Base-by-base conservation (phyloP, 2,888 invertebrate genomes). In the Patella caerulea region DNA sequence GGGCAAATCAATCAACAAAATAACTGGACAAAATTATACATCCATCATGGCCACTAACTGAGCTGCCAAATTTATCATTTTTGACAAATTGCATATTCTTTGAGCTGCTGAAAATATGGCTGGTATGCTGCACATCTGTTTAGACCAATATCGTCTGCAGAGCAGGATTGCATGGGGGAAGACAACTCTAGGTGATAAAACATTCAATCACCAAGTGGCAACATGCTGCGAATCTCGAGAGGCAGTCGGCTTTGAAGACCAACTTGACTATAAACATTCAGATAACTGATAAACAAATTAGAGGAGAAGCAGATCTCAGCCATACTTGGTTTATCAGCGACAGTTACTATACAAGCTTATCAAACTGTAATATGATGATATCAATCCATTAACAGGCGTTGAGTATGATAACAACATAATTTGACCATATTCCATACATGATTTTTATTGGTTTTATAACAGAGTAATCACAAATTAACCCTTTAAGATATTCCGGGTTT, bases 61-160 rank as follows among this genome's bases (percentile, higher is more conserved):
- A 65, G 65, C 65, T 65, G 65, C 24, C 65, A 65, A 65, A 65
- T 65, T 24, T 65, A 65, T 65, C 65, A 65, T 19, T 65, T 65
- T 65, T 65, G 65, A 65, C 65, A 65, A 65, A 65, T 65, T 65
- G 65, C 65, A 65, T 65, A 65, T 65, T 65, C 65, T 65, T 19
- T 24, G 65, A 24, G 19, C 65, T 65, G 65, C 65, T 24, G 19
- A 24, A 65, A 65, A 65, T 65, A 65, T 65, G 65, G 65, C 14
- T 14, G 65, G 65, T 65, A 65, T 65, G 65, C 65, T 24, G 12
- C 65, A 65, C 65, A 65, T 65, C 65, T 65, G 65, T 24, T 24
- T 65, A 45, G 45, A 45, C 45, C 45, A 45, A 45, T 65, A 24
- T 65, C 19, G 65, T 19, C 12, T 11, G 14, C 3, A 65, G 19